Evolutionary conservation across 2,797 vertebrate genomes (phyloP).

Genomic region (Alca torda): DNA sequence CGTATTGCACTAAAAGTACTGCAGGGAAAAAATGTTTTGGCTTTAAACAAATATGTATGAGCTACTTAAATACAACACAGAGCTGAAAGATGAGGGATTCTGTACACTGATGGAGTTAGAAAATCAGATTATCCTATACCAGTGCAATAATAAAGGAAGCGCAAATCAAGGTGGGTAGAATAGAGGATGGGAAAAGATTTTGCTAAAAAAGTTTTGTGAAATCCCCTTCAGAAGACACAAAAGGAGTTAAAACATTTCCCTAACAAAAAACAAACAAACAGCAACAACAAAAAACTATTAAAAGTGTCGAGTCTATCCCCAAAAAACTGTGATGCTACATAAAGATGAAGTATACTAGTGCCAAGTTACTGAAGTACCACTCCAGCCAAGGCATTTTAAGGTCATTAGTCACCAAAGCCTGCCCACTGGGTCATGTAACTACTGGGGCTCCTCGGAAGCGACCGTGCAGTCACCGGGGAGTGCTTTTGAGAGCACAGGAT

Average conservation of each 20-base stretch:
- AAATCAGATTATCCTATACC: neutral
- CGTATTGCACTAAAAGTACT: neutral
- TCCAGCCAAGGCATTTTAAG: neutral
- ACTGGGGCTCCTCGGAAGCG: neutral
- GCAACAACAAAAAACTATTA: neutral
- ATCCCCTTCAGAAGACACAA: neutral
- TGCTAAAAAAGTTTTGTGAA: neutral
- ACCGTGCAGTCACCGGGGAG: no score
- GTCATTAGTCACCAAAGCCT: neutral
- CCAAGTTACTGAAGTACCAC: neutral
- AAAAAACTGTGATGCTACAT: neutral
- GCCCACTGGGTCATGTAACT: neutral
- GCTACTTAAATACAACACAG: neutral
- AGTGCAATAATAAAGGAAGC: neutral
- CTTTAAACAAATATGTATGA: neutral
- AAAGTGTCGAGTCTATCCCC: neutral
- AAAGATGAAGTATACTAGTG: neutral
- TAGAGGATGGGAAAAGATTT: neutral
- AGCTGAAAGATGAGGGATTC: neutral
- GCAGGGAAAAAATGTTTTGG: neutral
- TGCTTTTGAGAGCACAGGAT: neutral
- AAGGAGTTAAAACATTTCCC: neutral
- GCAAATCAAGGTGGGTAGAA: neutral
- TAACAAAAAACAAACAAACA: neutral
- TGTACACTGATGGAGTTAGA: neutral